Conservation (phyloP, 2,113 vertebrate species). For the Neolamprologus brichardi region DNA sequence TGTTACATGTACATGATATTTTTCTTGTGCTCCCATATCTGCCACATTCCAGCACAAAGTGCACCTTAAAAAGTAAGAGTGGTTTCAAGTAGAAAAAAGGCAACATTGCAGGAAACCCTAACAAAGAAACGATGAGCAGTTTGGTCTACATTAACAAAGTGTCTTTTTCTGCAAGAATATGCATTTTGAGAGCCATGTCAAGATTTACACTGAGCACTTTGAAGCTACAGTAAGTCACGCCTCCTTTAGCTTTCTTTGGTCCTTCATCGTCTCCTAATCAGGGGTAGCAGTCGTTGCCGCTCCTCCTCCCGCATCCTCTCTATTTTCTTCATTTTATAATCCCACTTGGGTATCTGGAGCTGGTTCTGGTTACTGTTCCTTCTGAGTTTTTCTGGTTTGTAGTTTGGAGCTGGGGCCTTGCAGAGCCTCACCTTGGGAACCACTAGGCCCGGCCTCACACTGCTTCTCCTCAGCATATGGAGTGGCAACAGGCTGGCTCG, state of each 20-base stretch:
- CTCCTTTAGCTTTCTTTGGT: not conserved
- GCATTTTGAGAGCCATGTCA: not conserved
- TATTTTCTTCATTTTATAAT: conserved; percentile 86
- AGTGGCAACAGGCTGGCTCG: conserved; percentile 81
- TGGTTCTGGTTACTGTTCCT: conserved; percentile 63
- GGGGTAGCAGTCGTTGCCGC: conserved; percentile 54
- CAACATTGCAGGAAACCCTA: not conserved
- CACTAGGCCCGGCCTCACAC: conserved; percentile 80
- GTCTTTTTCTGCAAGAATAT: not conserved
- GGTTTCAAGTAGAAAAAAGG: conserved; percentile 30
- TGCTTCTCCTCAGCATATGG: conserved; percentile 78
- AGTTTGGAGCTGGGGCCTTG: conserved; percentile 80
- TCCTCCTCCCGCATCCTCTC: conserved; percentile 77
- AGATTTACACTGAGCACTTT: not conserved
- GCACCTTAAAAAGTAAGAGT: not conserved
- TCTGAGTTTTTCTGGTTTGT: conserved; percentile 65
- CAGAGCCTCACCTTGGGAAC: conserved; percentile 84
- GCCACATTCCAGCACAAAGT: not conserved
- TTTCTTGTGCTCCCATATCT: not conserved
- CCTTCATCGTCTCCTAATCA: conserved; percentile 57
- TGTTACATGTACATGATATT: not conserved
- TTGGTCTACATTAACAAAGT: not conserved
- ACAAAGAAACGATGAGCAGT: not conserved
- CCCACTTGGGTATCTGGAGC: conserved; percentile 90
- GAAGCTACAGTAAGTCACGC: not conserved